A percentile compares a stretch with the other conserved stretches of the same genome.
phyloP scores from a whole-genome alignment of 2,888 invertebrate genomes.

The Apamea anceps region DNA sequence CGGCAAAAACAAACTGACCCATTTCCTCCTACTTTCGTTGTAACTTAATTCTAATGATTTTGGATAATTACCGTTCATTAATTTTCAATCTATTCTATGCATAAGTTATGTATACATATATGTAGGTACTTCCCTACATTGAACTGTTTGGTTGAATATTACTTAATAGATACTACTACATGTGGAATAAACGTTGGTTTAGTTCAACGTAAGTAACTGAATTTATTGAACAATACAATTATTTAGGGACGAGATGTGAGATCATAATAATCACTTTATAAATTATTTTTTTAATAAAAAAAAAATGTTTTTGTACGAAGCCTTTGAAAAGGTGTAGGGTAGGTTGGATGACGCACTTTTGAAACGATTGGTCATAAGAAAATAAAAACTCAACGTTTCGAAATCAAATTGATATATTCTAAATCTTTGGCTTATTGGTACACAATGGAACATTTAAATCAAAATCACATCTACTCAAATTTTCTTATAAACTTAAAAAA shows the following conservation, averaged over 20 bases:
- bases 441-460: no score
- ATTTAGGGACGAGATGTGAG: background rate
- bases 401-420: no score
- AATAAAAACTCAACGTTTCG: no score
- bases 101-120: background rate
- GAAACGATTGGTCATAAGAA: no score
- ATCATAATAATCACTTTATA: background rate
- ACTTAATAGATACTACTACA: background rate
- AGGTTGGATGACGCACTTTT: no score
- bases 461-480: no score
- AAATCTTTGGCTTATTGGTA: no score
- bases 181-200: background rate
- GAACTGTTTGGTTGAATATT: background rate
- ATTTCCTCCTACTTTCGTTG: background rate
- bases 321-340: background rate
- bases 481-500: no score
- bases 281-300: background rate
- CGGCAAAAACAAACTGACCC: background rate
- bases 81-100: background rate
- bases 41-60: background rate
- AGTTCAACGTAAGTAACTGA: background rate
- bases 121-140: background rate
- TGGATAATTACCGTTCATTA: background rate
- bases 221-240: background rate
- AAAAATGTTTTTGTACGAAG: background rate